Evolutionary conservation across 2,888 invertebrate genomes (phyloP).

Genomic region (Boloria euphrosyne): DNA sequence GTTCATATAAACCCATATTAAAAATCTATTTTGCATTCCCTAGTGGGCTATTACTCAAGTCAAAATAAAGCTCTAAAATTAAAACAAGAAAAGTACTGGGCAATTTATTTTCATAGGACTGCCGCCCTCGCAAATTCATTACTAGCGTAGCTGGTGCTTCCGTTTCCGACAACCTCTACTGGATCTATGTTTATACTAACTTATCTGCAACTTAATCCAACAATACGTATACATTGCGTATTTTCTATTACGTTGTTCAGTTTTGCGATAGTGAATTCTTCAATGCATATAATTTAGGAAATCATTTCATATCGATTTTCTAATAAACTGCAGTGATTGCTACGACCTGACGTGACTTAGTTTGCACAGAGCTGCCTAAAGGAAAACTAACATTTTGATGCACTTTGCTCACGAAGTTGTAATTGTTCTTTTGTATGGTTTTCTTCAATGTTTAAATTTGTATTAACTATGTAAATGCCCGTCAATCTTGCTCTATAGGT

Average conservation of each 20-base stretch:
- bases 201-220: background rate
- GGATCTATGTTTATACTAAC: constrained; percentile 35
- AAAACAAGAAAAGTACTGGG: constrained; percentile 68
- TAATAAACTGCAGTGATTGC: constrained; percentile 53
- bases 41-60: constrained; percentile 44
- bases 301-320: background rate
- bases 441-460: constrained; percentile 33
- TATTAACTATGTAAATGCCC: constrained; percentile 33
- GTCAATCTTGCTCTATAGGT: constrained; percentile 15
- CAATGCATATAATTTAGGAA: constrained; percentile 33
- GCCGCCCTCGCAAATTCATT: constrained; percentile 79
- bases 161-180: constrained; percentile 63
- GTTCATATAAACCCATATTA: background rate
- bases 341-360: constrained; percentile 70
- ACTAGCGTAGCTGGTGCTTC: constrained; percentile 74
- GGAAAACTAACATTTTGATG: constrained; percentile 76
- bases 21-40: constrained; percentile 22
- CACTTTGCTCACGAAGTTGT: constrained; percentile 49
- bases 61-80: constrained; percentile 67
- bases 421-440: constrained; percentile 44
- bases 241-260: constrained; percentile 24
- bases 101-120: constrained; percentile 74
- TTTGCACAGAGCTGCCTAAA: constrained; percentile 67
- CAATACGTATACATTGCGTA: constrained; percentile 45
- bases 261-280: background rate